These are phyloP conservation scores for Oryzias curvinotus DNA, from an alignment of 2,113 vertebrate genomes.

Conservation along the genomic window DNA sequence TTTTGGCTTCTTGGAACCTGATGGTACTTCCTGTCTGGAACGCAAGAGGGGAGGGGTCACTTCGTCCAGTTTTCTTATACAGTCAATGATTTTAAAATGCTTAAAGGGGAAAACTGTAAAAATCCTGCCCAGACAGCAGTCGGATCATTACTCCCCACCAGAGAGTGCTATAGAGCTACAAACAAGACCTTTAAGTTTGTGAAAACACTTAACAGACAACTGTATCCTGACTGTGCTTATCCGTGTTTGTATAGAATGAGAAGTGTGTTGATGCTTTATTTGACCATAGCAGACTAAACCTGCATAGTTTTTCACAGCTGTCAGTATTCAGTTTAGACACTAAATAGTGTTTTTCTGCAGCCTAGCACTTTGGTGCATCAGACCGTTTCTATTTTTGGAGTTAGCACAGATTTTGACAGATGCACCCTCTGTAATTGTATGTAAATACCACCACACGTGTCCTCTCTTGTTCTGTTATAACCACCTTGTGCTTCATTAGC, in stretches of 20 bases:
- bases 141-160: constrained; percentile 8
- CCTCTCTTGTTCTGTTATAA: constrained; percentile 5
- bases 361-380: constrained; percentile 7
- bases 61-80: no score
- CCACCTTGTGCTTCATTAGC: constrained; percentile 19
- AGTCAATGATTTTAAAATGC: no score
- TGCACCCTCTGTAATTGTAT: constrained; percentile 10
- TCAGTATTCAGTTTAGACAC: constrained; percentile 3
- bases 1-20: no score
- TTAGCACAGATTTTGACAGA: not conserved
- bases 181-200: not conserved
- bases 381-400: not conserved
- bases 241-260: constrained; percentile 1
- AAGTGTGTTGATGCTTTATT: constrained; percentile 6
- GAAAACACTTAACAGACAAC: not conserved
- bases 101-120: no score
- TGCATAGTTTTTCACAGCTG: not conserved
- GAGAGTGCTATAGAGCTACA: constrained; percentile 15
- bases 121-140: not conserved
- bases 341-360: constrained; percentile 8
- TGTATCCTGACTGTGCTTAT: not conserved
- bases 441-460: constrained; percentile 15
- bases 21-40: no score
- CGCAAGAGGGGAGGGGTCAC: no score
- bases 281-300: constrained; percentile 5